These are phyloP conservation scores for Upupa epops DNA, from an alignment of 2,113 vertebrate species.

Conservation along the genomic window DNA sequence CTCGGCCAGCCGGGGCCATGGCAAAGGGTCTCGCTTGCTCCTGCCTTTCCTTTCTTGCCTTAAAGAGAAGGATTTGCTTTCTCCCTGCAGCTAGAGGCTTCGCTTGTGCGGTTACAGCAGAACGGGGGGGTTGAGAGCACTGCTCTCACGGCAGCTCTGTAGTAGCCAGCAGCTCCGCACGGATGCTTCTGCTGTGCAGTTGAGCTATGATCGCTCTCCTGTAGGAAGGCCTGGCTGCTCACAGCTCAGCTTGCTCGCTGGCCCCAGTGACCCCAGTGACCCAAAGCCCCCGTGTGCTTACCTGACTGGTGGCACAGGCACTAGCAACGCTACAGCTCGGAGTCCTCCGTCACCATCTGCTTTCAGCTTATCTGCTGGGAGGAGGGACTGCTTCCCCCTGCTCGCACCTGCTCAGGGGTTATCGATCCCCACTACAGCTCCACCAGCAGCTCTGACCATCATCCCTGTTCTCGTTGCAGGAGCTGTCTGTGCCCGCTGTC, in stretches of 20 bases:
- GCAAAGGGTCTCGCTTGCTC: not conserved
- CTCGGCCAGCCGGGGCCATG: not conserved
- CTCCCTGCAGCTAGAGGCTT: not conserved
- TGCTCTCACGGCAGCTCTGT: too few species aligned
- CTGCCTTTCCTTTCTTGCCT: not conserved
- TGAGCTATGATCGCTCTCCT: not conserved
- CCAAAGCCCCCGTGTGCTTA: not conserved
- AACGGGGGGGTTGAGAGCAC: too few species aligned
- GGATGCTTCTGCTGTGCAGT: not conserved
- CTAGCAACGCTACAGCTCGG: not conserved
- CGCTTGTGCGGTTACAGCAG: not conserved
- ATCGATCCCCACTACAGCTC: not conserved
- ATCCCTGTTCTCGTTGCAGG: constrained; percentile 74
- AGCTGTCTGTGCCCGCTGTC: constrained; percentile 75
- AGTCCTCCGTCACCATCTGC: not conserved
- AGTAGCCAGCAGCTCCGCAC: not conserved
- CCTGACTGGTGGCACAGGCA: not conserved
- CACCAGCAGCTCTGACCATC: not conserved
- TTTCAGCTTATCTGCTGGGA: not conserved
- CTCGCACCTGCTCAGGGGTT: not conserved
- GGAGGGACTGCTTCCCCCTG: not conserved
- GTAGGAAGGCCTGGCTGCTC: not conserved
- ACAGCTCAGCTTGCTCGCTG: not conserved
- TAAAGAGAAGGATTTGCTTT: not conserved
- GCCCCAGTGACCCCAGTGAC: not conserved